These are phyloP conservation scores for Podarcis raffonei DNA, from an alignment of 2,113 vertebrate genomes.

Conservation along the genomic window DNA sequence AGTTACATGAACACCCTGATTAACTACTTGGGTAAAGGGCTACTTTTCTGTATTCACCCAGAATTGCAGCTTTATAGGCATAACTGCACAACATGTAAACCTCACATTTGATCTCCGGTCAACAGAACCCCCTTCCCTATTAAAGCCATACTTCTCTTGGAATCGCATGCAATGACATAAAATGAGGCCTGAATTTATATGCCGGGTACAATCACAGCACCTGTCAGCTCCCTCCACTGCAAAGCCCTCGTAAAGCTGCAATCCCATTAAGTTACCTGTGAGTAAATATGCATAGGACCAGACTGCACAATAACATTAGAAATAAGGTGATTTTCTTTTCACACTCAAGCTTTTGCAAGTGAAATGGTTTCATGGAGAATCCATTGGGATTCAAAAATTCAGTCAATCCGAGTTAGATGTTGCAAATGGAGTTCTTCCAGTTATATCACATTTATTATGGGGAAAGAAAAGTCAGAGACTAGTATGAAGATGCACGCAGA, in stretches of 20 bases:
- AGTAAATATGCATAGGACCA: no score
- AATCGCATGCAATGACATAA: no score
- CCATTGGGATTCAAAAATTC: background rate
- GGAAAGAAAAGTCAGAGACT: background rate
- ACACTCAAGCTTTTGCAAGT: background rate
- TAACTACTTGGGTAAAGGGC: no score
- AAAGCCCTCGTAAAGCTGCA: no score
- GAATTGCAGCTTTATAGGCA: background rate
- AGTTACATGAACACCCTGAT: background rate
- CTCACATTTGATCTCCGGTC: background rate
- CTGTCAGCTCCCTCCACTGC: no score
- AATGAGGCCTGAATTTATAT: no score
- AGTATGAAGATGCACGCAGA: no score
- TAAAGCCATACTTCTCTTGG: no score
- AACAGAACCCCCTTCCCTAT: background rate
- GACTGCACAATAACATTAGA: no score
- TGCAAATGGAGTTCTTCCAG: background rate
- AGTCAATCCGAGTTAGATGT: background rate
- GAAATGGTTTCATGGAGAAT: background rate
- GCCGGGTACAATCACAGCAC: no score
- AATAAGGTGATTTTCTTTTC: background rate
- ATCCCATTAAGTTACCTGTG: no score
- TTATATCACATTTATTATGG: background rate
- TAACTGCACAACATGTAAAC: background rate
- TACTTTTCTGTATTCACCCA: background rate